A percentile compares a stretch with the other conserved stretches of the same genome.
These are phyloP conservation scores for Cabera pusaria DNA, from an alignment of 2,888 invertebrate genomes.

Conservation along the genomic window DNA sequence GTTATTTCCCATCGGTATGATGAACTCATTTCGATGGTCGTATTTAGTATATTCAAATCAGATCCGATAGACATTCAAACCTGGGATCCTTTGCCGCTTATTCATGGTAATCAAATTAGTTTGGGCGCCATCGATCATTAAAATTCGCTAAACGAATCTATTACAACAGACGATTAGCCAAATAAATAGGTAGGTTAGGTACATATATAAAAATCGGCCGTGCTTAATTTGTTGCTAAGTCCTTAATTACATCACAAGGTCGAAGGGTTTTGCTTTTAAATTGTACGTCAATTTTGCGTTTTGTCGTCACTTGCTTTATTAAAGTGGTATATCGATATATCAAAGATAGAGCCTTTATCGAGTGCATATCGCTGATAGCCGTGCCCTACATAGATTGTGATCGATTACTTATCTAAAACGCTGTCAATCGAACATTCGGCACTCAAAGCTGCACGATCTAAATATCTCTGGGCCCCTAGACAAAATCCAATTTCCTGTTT, in stretches of 20 bases:
- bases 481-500: too few relatives aligned
- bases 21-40: slow-evolving; percentile 7
- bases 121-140: slow-evolving; percentile 21
- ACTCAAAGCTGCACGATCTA: slow-evolving; percentile 31
- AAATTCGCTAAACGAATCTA: slow-evolving; percentile 15
- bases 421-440: slow-evolving; percentile 27
- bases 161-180: too few relatives aligned
- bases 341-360: too few relatives aligned
- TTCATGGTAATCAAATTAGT: slow-evolving; percentile 13
- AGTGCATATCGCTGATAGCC: too few relatives aligned
- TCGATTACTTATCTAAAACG: slow-evolving; percentile 31
- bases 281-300: too few relatives aligned
- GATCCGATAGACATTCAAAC: slow-evolving; percentile 5
- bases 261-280: not conserved
- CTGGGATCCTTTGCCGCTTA: slow-evolving; percentile 5
- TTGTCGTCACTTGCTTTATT: too few relatives aligned
- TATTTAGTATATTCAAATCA: slow-evolving; percentile 14
- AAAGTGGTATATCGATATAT: too few relatives aligned
- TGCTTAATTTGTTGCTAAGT: too few relatives aligned
- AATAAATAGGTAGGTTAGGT: too few relatives aligned
- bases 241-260: not conserved
- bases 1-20: slow-evolving; percentile 9
- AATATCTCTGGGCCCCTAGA: slow-evolving; percentile 23
- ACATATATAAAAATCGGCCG: too few relatives aligned
- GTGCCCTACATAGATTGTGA: slow-evolving; percentile 30